Evolutionary conservation across 37 sponge, comb jelly and placozoan genomes (phyloP), one percentile per base, ranked within the genome.

Genomic region (Chondrosia reniformis): DNA sequence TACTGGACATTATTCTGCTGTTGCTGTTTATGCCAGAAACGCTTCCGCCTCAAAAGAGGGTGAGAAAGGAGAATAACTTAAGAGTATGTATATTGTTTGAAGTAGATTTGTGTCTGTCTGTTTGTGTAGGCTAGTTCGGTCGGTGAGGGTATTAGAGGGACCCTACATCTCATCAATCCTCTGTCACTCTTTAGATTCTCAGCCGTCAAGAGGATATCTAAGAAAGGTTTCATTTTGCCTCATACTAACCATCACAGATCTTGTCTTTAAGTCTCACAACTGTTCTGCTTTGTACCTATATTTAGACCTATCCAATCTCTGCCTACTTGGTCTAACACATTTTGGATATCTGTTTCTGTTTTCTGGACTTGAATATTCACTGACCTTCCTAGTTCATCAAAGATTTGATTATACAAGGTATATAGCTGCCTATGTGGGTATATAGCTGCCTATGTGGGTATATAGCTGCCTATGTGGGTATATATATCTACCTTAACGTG

Each of bases 281-380:
- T 15, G 27, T 28, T 56, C 58, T 56, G 3, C 58, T 56, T 28
- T 28, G 27, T 28, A 28, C 58, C 66, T 24, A 22, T 61, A 33
- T 36, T 8, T 49, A 89, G 93, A 93, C 41, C 78, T 75, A 24
- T 25, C 24, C 33, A 80, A 43, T 32, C 81, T 96, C 34, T 82
- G 81, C 0, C 15, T 63, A 61, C 49, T 96, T 0, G 83, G 94
- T 1, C 13, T 83, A 32, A 46, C 82, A 27, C 89, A 96, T 67
- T 89, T 96, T 38, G 52, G 89, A 54, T 96, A 87, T 55, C 76
- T 96, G 62, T 77, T 96, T 31, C 85, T 96, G n/a, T 96, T 96
- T 76, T 89, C 96, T 77, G 96, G 96, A 19, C 54, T 96, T 76
- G 96, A 96, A 73, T 93, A 93, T 36, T 87, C 96, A 21, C 81